phyloP scores from a whole-genome alignment of 2,797 vertebrate genomes.

The Setipinna tenuifilis region DNA sequence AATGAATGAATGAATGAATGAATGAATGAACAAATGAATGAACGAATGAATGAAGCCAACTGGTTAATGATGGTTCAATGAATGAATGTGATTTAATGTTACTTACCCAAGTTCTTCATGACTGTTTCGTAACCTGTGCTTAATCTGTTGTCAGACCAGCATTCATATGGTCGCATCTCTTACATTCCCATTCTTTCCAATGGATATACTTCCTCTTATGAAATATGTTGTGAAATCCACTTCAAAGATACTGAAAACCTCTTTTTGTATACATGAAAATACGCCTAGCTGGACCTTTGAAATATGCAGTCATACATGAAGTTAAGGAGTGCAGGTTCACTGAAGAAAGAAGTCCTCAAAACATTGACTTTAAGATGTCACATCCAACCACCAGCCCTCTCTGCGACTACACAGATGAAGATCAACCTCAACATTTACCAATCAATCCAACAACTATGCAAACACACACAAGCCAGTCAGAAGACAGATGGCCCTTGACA shows the following conservation, averaged over 20 bases:
- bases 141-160: constrained; percentile 71
- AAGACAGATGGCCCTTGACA: constrained; percentile 68
- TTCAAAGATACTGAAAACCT: constrained; percentile 79
- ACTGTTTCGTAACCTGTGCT: constrained; percentile 47
- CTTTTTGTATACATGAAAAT: constrained; percentile 81
- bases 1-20: constrained; percentile 63
- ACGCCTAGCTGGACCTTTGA: constrained; percentile 76
- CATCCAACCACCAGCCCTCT: constrained; percentile 60
- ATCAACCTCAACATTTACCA: constrained; percentile 62
- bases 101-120: constrained; percentile 38
- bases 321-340: constrained; percentile 58
- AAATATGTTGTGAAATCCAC: constrained; percentile 68
- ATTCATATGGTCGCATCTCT: constrained; percentile 75
- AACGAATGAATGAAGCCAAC: constrained; percentile 34
- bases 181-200: constrained; percentile 76
- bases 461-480: constrained; percentile 56
- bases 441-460: constrained; percentile 49
- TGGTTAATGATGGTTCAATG: constrained; percentile 30
- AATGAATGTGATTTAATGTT: constrained; percentile 37
- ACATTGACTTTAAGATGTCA: constrained; percentile 73
- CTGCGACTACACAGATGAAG: constrained; percentile 68
- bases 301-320: constrained; percentile 62
- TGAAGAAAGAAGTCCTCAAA: constrained; percentile 68
- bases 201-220: constrained; percentile 66
- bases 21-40: not conserved